phyloP scores from a whole-genome alignment of 1,140 invertebrate genomes.

The Tyrophagus putrescentiae region DNA sequence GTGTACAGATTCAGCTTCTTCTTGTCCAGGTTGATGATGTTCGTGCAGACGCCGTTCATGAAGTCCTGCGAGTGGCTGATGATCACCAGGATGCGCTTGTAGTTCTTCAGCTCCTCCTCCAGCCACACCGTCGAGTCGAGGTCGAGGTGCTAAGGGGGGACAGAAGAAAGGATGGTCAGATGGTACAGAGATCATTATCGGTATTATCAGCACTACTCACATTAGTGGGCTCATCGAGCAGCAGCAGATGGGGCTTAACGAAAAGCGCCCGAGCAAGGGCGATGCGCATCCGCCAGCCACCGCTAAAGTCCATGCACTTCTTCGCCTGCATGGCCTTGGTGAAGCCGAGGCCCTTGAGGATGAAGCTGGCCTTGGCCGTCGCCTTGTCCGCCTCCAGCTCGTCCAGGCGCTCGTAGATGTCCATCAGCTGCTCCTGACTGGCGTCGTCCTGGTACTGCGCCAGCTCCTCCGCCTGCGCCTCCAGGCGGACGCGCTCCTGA shows the following conservation, averaged over 20 bases:
- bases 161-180: no score
- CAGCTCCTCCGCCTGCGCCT: slow-evolving; percentile 80
- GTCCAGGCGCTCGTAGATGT: slow-evolving; percentile 92
- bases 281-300: slow-evolving; percentile 98
- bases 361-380: slow-evolving; percentile 77
- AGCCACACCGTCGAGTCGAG: slow-evolving; percentile 97
- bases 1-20: slow-evolving; percentile 86
- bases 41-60: slow-evolving; percentile 96
- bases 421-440: slow-evolving; percentile 86
- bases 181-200: background rate
- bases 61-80: slow-evolving; percentile 99
- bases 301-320: slow-evolving; percentile 84
- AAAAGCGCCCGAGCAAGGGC: slow-evolving; percentile 61
- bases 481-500: slow-evolving; percentile 73
- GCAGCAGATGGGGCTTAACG: slow-evolving; percentile 37
- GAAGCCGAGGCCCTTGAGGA: slow-evolving; percentile 93
- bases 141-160: slow-evolving; percentile 54
- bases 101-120: slow-evolving; percentile 87
- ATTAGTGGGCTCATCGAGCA: slow-evolving; percentile 46
- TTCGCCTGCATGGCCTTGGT: slow-evolving; percentile 80
- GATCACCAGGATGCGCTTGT: slow-evolving; percentile 92
- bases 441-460: slow-evolving; percentile 74
- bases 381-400: slow-evolving; percentile 91
- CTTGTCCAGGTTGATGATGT: slow-evolving; percentile 90
- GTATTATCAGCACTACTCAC: no score